Base-by-base conservation (phyloP, 1,140 invertebrate species). In the Chymomyza costata region DNA sequence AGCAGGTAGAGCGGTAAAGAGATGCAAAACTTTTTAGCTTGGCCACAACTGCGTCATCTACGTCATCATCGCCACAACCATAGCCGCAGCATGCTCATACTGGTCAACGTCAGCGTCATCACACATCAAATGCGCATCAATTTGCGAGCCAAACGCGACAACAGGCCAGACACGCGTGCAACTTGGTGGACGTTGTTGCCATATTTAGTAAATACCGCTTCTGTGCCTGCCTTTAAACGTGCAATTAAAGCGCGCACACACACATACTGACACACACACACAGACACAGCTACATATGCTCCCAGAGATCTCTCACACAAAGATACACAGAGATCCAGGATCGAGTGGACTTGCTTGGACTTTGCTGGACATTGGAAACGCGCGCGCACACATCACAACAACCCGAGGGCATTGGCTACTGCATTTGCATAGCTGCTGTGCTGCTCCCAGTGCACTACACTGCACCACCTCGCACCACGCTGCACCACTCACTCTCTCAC, bases 341-440 rank as follows among this genome's bases (percentile, higher is more conserved):
- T 25, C 10, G 19, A 37, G 47, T 32, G 35, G 46, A 30, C n/a
- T n/a, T n/a, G 38, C 37, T 35, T 35, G 57, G 25, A 40, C 32
- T n/a, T n/a, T 41, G 58, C 45, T 50, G 38, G 48, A 46, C 48
- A 48, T 53, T 37, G 51, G 13, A 15, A 61, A 62, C 71, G 73
- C 73, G 60, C 73, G 63, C 57, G 53, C 60, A 51, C 74, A 73
- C 74, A 81, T 81, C 76, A 82, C 78, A 82, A 82, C 78, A 82
- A 83, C 78, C 78, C 65, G 80, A 83, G 78, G 78, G 80, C 80
- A 83, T 82, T 82, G 78, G 78, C 78, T 82, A 83, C 78, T 82
- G 78, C 78, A 83, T 82, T 82, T 83, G 80, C 80, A 82, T 83
- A 82, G 69, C 70, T 55, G 69, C 73, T 63, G 57, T 58, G 54